Evolutionary conservation across 2,888 invertebrate species (phyloP), one percentile per base, ranked within the genome.

Genomic region (Eurytoma californica): DNA sequence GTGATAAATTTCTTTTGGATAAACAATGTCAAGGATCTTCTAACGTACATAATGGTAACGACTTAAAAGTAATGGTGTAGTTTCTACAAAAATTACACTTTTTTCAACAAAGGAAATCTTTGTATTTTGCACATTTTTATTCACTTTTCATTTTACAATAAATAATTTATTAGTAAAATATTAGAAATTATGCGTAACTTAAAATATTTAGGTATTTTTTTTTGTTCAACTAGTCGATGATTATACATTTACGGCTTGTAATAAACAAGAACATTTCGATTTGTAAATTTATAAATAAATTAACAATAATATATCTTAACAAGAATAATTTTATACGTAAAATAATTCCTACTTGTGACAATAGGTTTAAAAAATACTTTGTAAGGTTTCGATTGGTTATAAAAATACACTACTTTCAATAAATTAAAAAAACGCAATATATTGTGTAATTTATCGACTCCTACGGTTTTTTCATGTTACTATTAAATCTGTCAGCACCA

Each of bases 111-210:
- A 77, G 68, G 24, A 70, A 72, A 74, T 65, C 57, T 68, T 73
- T 73, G 76, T 80, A 80, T 82, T 82, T 85, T 86, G 82, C 81
- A 84, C 83, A 85, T 86, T 85, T 88, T 88, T 88, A 87, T 88
- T 88, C 83, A 84, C 83, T 83, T 87, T 88, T 84, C 86, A 88
- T 88, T 86, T 84, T 88, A 88, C 88, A 88, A 87, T 88, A 88
- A 88, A 87, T 87, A 86, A 83, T 83, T 82, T 84, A 88, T 88
- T 88, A 87, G 86, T 88, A 86, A 84, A 85, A 84, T 83, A 87
- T 87, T 86, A 87, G 84, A 83, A 70, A 77, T 39, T 55, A 49
- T 70, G 51, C 68, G 65, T 76, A 66, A 9, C 18, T 51, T 58
- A 74, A 74, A 70, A 70, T 72, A 30, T 74, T 70, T 18, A 58